Percentiles rank a stretch among this genome's conserved stretches.
phyloP scores from a whole-genome alignment of 2,888 invertebrate genomes.

The Scaptomyza parva region DNA sequence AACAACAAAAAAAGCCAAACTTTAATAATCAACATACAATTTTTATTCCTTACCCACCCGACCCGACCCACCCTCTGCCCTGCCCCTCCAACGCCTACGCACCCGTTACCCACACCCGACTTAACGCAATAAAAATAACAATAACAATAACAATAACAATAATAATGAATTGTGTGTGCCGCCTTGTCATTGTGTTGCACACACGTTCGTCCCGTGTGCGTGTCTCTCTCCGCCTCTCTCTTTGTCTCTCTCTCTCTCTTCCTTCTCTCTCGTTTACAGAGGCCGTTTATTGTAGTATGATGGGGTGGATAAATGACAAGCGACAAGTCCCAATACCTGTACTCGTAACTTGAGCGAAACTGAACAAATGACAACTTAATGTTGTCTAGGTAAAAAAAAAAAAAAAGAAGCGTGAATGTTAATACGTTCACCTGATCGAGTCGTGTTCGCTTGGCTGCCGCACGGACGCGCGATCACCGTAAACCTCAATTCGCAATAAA shows the following conservation, averaged over 20 bases:
- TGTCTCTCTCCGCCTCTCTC: slow-evolving; percentile 76
- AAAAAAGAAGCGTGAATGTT: slow-evolving; percentile 36
- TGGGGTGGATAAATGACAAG: slow-evolving; percentile 84
- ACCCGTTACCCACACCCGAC: slow-evolving; percentile 47
- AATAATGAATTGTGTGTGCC: slow-evolving; percentile 33
- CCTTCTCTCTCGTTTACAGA: slow-evolving; percentile 88
- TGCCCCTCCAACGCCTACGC: slow-evolving; percentile 18
- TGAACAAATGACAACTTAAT: slow-evolving; percentile 14
- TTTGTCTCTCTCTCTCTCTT: slow-evolving; percentile 82
- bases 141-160: slow-evolving; percentile 16
- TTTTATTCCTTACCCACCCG: slow-evolving; percentile 74
- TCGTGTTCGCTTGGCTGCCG: slow-evolving; percentile 55
- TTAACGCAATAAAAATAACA: slow-evolving; percentile 18
- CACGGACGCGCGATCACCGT: slow-evolving; percentile 61
- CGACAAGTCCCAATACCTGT: slow-evolving; percentile 62
- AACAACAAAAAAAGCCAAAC: slow-evolving; percentile 49
- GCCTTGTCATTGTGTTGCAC: slow-evolving; percentile 39
- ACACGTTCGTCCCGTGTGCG: slow-evolving; percentile 66
- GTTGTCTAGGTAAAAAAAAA: slow-evolving; percentile 22
- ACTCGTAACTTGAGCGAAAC: slow-evolving; percentile 74
- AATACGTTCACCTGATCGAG: slow-evolving; percentile 53
- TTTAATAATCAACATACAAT: slow-evolving; percentile 80
- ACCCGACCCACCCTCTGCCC: slow-evolving; percentile 13
- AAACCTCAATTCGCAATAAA: slow-evolving; percentile 46
- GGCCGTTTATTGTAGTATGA: slow-evolving; percentile 91